Percentiles rank a stretch among this genome's conserved stretches.
Conservation (phyloP, 1,140 invertebrate species). For the Drosophila pruinosa region DNA sequence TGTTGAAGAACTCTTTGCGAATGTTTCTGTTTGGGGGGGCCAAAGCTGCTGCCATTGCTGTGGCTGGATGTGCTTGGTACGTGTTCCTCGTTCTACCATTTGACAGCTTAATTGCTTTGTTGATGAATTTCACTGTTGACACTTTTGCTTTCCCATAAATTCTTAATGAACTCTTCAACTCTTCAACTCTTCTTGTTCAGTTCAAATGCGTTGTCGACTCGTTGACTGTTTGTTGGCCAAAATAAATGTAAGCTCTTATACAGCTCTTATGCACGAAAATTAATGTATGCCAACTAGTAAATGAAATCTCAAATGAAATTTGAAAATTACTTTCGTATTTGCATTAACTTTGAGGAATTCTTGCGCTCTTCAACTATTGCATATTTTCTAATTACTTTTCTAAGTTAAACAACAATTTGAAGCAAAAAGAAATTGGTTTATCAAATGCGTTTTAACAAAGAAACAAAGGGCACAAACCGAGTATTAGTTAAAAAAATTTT, state of each 20-base stretch:
- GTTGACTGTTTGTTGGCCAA: neutral
- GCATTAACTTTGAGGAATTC: too few relatives aligned
- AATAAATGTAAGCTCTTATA: neutral
- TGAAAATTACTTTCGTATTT: too few relatives aligned
- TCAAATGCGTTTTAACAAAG: too few relatives aligned
- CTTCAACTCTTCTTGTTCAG: neutral
- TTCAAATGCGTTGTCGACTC: neutral
- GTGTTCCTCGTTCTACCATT: conserved; percentile 31
- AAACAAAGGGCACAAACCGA: too few relatives aligned
- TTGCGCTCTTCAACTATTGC: too few relatives aligned
- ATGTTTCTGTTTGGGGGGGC: neutral
- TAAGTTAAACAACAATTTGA: too few relatives aligned
- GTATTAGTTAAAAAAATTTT: too few relatives aligned
- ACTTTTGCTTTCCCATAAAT: conserved; percentile 73
- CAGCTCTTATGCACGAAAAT: neutral
- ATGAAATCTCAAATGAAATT: neutral
- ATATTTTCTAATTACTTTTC: too few relatives aligned
- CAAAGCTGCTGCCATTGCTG: neutral
- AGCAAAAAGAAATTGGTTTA: too few relatives aligned
- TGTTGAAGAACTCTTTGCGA: conserved; percentile 40
- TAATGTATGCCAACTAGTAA: neutral
- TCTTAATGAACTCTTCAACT: conserved; percentile 50
- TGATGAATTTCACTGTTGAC: conserved; percentile 73
- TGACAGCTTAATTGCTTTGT: conserved; percentile 75
- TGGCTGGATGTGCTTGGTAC: conserved; percentile 10